Evolutionary conservation across 92 coral and sea anemone species (phyloP).

Genomic region (Heteractis magnifica): DNA sequence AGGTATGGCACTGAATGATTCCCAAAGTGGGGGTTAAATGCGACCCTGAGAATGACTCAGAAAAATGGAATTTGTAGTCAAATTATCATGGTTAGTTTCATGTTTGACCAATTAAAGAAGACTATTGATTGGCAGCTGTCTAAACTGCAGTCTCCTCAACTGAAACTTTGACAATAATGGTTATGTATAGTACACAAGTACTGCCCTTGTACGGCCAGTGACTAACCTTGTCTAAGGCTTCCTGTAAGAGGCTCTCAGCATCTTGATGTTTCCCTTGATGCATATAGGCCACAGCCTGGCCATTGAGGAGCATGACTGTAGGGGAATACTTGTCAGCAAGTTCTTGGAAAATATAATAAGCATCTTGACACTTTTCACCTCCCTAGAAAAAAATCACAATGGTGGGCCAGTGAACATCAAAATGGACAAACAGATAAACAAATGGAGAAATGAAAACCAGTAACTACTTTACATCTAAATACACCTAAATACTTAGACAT

Average conservation of each 20-base stretch:
- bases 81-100: too few relatives aligned
- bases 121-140: too few relatives aligned
- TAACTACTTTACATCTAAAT: too few relatives aligned
- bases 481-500: too few relatives aligned
- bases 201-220: background rate
- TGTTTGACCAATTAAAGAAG: too few relatives aligned
- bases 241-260: conserved; percentile 96
- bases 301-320: conserved; percentile 93
- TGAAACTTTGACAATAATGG: too few relatives aligned
- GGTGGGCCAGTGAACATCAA: background rate
- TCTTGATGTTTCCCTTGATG: conserved; percentile 95
- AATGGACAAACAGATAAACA: background rate
- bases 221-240: conserved; percentile 85
- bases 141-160: too few relatives aligned
- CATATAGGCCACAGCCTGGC: conserved; percentile 92
- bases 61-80: too few relatives aligned
- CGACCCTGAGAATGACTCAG: too few relatives aligned
- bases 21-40: background rate
- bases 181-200: too few relatives aligned
- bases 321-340: conserved; percentile 87
- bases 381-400: conserved; percentile 52
- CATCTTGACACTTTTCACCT: conserved; percentile 95
- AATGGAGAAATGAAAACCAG: background rate
- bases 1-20: background rate
- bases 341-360: conserved; percentile 94